phyloP scores from a whole-genome alignment of 2,113 vertebrate genomes.

The Poeciliopsis turrubarensis region DNA sequence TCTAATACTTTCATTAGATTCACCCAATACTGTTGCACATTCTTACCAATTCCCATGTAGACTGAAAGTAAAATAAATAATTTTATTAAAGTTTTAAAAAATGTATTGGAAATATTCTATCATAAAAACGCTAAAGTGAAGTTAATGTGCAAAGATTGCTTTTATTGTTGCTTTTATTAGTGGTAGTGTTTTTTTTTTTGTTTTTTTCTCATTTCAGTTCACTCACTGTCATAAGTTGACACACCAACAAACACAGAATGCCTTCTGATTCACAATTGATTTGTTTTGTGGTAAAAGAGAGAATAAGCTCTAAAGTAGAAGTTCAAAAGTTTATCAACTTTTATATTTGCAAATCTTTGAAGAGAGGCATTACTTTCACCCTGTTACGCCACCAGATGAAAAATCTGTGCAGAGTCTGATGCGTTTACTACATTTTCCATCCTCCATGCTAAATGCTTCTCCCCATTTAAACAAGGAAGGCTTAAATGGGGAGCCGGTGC shows the following conservation, averaged over 20 bases:
- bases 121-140: not conserved
- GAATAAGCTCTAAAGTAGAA: not conserved
- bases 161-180: not conserved
- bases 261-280: not conserved
- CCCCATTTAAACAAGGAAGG: too few relatives aligned
- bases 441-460: too few relatives aligned
- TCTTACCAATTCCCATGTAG: not conserved
- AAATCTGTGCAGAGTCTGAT: not conserved
- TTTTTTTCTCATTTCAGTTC: too few relatives aligned
- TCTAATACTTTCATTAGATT: not conserved
- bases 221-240: not conserved
- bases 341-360: not conserved
- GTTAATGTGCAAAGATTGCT: not conserved
- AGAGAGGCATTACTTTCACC: not conserved
- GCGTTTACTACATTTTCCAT: not conserved
- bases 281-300: not conserved
- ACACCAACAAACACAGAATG: not conserved
- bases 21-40: not conserved
- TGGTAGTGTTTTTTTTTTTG: too few relatives aligned
- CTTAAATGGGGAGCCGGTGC: not conserved
- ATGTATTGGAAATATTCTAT: not conserved
- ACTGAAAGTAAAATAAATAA: not conserved
- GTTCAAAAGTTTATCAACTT: not conserved
- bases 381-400: not conserved
- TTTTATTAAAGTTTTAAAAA: not conserved